phyloP scores from a whole-genome alignment of 2,888 invertebrate species.

The Thumatha senex region DNA sequence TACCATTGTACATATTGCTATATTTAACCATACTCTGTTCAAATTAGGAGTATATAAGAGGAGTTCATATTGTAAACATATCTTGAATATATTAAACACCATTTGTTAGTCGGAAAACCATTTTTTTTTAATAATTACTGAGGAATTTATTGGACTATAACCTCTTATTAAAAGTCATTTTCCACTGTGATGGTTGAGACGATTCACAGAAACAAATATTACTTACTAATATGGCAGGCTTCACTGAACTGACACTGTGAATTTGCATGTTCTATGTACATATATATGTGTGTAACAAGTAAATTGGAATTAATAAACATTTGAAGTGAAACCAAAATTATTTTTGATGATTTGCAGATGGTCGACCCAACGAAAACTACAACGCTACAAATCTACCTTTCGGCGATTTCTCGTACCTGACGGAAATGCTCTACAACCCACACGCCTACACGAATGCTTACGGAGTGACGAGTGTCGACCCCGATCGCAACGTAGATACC shows the following conservation, averaged over 20 bases:
- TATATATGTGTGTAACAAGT: neutral
- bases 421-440: constrained; percentile 79
- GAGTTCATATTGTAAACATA: too few species aligned
- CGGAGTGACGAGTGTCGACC: constrained; percentile 63
- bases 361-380: constrained; percentile 80
- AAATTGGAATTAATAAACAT: too few species aligned
- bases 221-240: neutral
- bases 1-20: too few species aligned
- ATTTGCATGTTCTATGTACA: neutral
- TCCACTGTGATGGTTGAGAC: too few species aligned
- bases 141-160: too few species aligned
- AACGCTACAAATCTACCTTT: constrained; percentile 81
- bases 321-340: neutral
- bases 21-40: too few species aligned
- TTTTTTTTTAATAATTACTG: too few species aligned
- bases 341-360: constrained; percentile 51
- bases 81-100: too few species aligned
- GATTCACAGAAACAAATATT: too few species aligned
- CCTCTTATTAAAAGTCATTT: too few species aligned
- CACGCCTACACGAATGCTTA: constrained; percentile 58
- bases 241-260: neutral
- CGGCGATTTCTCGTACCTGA: constrained; percentile 81
- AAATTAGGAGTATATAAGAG: too few species aligned
- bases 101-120: too few species aligned
- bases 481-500: constrained; percentile 60